A percentile compares a stretch with the other conserved stretches of the same genome.
Conservation (phyloP, 23 tunicate species). For the Halocynthia roretzi region DNA sequence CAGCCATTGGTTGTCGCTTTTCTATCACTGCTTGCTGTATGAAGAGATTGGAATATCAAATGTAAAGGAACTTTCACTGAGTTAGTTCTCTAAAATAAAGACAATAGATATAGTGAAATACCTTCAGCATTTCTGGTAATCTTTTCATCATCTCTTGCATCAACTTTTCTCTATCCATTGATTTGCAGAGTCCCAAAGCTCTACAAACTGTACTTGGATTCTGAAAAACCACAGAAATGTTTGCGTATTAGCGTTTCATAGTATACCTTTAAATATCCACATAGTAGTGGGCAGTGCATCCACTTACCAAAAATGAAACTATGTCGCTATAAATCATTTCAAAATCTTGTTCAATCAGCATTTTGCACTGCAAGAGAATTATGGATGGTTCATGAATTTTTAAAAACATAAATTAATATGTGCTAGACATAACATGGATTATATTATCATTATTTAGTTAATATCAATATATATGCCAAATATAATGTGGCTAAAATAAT, state of each 20-base stretch:
- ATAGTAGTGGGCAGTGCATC: neutral
- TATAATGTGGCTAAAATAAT: too few species aligned
- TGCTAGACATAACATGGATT: too few species aligned
- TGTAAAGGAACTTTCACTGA: neutral
- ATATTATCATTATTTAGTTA: too few species aligned
- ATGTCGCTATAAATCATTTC: constrained; percentile 62
- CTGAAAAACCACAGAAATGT: neutral
- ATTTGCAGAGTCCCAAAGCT: constrained; percentile 40
- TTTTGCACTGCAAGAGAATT: constrained; percentile 38
- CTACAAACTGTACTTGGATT: constrained; percentile 28
- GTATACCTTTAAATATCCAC: too few species aligned
- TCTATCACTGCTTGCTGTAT: constrained; percentile 38
- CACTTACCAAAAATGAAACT: constrained; percentile 39
- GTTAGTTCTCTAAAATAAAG: neutral
- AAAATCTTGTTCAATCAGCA: constrained; percentile 47
- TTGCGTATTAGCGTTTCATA: neutral
- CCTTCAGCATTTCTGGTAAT: constrained; percentile 47
- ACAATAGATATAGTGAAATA: neutral
- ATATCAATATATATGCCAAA: too few species aligned
- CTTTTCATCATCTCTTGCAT: constrained; percentile 21
- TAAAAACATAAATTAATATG: too few species aligned
- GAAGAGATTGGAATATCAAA: neutral
- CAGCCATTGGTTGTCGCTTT: constrained; percentile 42
- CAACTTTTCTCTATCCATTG: neutral
- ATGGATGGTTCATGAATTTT: too few species aligned